Conservation (phyloP, 30 jellyfish, hydroid and myxozoan species). For the Rhopilema esculentum region DNA sequence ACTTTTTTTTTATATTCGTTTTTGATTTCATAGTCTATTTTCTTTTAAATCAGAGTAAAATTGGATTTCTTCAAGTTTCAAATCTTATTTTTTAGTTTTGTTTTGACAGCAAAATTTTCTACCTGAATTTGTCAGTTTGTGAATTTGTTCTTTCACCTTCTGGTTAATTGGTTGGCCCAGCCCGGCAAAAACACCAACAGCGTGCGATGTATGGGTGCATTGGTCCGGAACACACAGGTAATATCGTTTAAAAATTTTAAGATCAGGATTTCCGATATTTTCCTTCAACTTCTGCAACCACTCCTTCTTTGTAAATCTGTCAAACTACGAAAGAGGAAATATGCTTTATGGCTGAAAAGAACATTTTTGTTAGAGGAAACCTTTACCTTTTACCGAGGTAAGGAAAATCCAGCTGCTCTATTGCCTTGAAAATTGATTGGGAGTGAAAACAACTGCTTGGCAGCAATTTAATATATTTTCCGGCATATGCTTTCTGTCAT, state of each 20-base stretch:
- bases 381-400: constrained; percentile 10
- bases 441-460: constrained; percentile 8
- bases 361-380: constrained; percentile 5
- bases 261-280: constrained; percentile 15
- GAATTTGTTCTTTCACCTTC: constrained; percentile 36
- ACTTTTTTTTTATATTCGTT: constrained; percentile 8
- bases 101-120: constrained; percentile 23
- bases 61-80: constrained; percentile 38
- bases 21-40: not conserved
- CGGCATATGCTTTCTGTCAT: constrained; percentile 11
- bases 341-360: constrained; percentile 10
- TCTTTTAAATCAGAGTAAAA: constrained; percentile 13
- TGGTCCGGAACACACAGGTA: constrained; percentile 22
- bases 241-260: not conserved
- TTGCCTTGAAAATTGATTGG: not conserved
- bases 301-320: constrained; percentile 25
- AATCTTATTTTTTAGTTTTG: constrained; percentile 9
- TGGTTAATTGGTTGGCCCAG: constrained; percentile 29
- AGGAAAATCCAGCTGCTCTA: constrained; percentile 12
- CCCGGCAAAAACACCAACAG: constrained; percentile 32
- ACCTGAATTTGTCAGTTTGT: constrained; percentile 33
- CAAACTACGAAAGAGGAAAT: constrained; percentile 1
- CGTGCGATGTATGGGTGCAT: constrained; percentile 28
- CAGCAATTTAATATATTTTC: not conserved
- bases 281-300: constrained; percentile 16